Evolutionary conservation across 2,888 invertebrate species (phyloP), one percentile per base, ranked within the genome.

Genomic region (Eremobia ochroleuca): DNA sequence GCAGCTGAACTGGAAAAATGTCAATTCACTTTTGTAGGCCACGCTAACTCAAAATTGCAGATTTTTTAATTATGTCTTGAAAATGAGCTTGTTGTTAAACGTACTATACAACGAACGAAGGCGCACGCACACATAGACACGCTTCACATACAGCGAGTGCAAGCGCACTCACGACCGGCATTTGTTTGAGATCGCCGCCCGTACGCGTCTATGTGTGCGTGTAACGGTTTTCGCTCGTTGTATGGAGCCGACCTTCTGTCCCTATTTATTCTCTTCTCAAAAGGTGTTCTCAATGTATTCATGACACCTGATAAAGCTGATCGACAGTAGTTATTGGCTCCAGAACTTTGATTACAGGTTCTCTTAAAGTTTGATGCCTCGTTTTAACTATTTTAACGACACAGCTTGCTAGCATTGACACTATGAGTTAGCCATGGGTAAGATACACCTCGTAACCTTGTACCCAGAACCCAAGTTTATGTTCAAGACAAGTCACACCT

Each of bases 251-350:
- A 58, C 55, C 72, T 77, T 79, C 79, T 71, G 71, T 52, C 0
- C 1, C 0, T 8, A 11, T n/a, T 8, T 31, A 25, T 18, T 9
- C 1, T 37, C 28, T 46, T 6, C 6, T 67, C 18, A 37, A 21
- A 25, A 37, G 6, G 25, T 71, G 59, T 43, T 67, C 21, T 18
- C 59, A 82, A 82, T 83, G 37, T 84, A 84, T 84, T 85, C 86
- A 85, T 84, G 77, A 73, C 66, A 77, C 77, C 79, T 78, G 73
- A 76, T 73, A 67, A 43, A 68, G 67, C 34, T 70, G 66, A 77
- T 77, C 72, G 66, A 43, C 77, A 55, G 59, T 66, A 66, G 72
- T 73, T 83, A 75, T 79, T 76, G 66, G 52, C 46, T 70, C 52
- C 59, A 62, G 58, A 76, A 87, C 65, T 83, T 75, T 64, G 75